These are phyloP conservation scores for Gymnocheta viridis DNA, from an alignment of 2,888 invertebrate species.

Conservation along the genomic window DNA sequence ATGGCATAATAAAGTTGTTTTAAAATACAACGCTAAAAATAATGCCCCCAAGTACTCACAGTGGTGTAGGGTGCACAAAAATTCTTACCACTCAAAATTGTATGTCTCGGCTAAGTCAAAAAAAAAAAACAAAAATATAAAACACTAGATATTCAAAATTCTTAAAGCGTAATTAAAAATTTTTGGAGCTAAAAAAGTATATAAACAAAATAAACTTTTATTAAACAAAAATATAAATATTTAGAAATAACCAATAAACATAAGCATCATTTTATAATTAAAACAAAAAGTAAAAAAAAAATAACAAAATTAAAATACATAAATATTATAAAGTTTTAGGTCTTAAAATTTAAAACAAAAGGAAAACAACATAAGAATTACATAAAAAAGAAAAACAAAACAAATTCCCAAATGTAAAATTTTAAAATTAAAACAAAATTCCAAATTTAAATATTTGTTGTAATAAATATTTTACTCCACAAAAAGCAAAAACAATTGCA, in stretches of 20 bases:
- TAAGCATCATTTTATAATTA: conserved; percentile 79
- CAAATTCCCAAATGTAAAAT: conserved; percentile 61
- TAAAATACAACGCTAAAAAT: not conserved
- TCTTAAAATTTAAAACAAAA: conserved; percentile 61
- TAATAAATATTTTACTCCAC: conserved; percentile 68
- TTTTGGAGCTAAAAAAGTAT: conserved; percentile 77
- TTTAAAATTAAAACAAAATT: conserved; percentile 72
- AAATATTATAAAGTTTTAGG: conserved; percentile 72
- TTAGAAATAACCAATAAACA: conserved; percentile 69
- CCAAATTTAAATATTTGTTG: conserved; percentile 78
- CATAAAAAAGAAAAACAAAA: conserved; percentile 60
- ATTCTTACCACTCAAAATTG: conserved; percentile 60
- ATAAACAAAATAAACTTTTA: conserved; percentile 62
- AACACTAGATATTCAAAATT: conserved; percentile 70
- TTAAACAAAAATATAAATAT: conserved; percentile 65
- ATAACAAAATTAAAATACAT: too few species aligned
- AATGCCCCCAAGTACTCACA: not conserved
- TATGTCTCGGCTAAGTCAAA: conserved; percentile 70
- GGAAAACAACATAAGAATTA: conserved; percentile 34
- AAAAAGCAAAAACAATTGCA: conserved; percentile 72
- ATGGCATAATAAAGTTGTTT: too few species aligned
- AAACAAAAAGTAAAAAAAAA: conserved; percentile 47
- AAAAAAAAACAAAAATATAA: conserved; percentile 42
- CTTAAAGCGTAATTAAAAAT: conserved; percentile 63
- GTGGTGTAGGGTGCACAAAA: conserved; percentile 52